Base-by-base conservation (phyloP, 2,888 invertebrate species). In the Melieria omissa region DNA sequence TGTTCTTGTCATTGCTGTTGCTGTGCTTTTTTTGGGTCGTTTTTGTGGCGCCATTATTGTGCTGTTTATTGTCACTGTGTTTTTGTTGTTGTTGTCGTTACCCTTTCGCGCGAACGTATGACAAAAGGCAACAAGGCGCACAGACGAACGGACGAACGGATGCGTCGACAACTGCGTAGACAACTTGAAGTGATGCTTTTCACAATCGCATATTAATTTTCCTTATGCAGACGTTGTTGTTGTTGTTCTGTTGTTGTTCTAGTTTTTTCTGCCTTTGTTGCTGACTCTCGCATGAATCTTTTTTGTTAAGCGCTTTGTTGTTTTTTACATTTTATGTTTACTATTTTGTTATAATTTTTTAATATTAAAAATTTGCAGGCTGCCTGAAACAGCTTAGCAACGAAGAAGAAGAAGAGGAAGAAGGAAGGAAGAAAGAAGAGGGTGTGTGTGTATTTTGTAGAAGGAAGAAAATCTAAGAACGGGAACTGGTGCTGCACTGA, bases 121-220 rank as follows among this genome's bases (percentile, higher is more conserved):
- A 29, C 29, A 42, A 46, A 44, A 46, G n/a, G 8, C 46, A 67
- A 67, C 66, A 58, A 67, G 58, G 29, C 41, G 44, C 5, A n/a
- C 61, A 54, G 57, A 54, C 29, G 81, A 81, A 82, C 81, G 81
- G 80, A 80, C 77, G 81, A 81, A 82, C 80, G 81, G 82, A 82
- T 81, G 81, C 82, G 81, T 80, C 81, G 82, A 81, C 81, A 82
- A 80, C 80, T 80, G 72, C 82, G 29, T 29, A 29, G 29, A 29
- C 29, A 29, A 29, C 29, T 29, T 29, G 29, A 29, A 29, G 29
- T 29, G 80, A 82, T 81, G 81, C 81, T 82, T 81, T 81, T 81
- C 80, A 81, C 80, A 74, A 78, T 78, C 80, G 82, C 81, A 82
- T 81, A 81, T 81, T 81, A 81, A 81, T 82, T 81, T 81, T 82